Base-by-base conservation (phyloP, 1,140 invertebrate genomes). In the Mesaphorura yosii region DNA sequence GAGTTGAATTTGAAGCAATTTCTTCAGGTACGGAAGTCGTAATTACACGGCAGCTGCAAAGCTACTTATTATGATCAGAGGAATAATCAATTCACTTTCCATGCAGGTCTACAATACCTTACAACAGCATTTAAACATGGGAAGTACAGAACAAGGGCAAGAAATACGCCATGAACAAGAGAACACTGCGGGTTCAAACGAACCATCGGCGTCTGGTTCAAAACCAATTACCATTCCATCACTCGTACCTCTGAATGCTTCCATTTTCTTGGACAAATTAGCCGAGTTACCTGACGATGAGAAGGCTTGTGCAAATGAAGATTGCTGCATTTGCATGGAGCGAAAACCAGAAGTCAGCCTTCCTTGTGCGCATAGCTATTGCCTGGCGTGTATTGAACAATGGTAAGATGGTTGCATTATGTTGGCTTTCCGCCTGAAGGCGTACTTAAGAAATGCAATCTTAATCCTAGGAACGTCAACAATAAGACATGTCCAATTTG, bases 271-370 rank as follows among this genome's bases (percentile, higher is more conserved):
- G 14, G 60, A 69, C 44, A 55, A 68, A 48, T 58, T 68, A 19
- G 48, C n/a, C n/a, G n/a, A n/a, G n/a, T n/a, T n/a, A n/a, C n/a
- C n/a, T 34, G 31, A 10, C 31, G 31, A 34, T n/a, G n/a, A 34
- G 31, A n/a, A 34, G 31, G n/a, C n/a, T 34, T 34, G 31, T 34
- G 31, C 10, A 34, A 34, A 34, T 34, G 31, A 10, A 10, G n/a
- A 34, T 34, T 83, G 81, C 67, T 78, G 77, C 63, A 82, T 83
- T 60, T 83, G 81, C 68, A 75, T 83, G 66, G 81, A 83, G 64
- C 66, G 76, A 28, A 75, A 74, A 61, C 76, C 78, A 5, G 78
- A 82, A 62, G 70, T 81, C 39, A 76, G 77, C 54, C 67, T 83
- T 25, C 77, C 79, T 10, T 83, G 81, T 66, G 69, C 75, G 20